Evolutionary conservation across 2,797 vertebrate genomes (phyloP), one percentile per base, ranked within the genome.

Genomic region (Pempheris klunzingeri): DNA sequence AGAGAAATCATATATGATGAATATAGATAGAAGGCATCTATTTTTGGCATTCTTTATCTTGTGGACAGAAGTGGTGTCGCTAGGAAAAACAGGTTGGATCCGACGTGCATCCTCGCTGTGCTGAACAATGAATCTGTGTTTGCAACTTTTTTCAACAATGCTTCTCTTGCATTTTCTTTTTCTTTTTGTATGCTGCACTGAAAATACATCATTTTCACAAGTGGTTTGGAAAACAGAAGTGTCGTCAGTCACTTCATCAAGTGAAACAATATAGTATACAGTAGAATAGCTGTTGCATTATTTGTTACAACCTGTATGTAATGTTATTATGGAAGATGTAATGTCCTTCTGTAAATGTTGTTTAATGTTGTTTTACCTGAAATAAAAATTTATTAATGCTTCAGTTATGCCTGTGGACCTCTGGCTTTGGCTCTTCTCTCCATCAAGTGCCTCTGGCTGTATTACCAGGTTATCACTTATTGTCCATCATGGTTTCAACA

Each of bases 251-350:
- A 94, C 95, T 93, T 94, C 91, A 90, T 94, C 87, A 87, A 93
- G 93, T 92, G 86, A 93, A 94, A 94, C 91, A 94, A 95, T 95
- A 93, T 95, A 90, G 93, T 96, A 94, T 93, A 94, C 93, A 92
- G 90, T 96, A 96, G 95, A 94, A 64, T 94, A 94, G 93, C 81
- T 95, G 94, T 96, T 84, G 92, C 96, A 95, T 97, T 96, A 95
- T 96, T 96, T 97, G 96, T 97, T 96, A 96, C 94, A 90, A 95
- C 88, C 93, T 97, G 94, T 97, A 96, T 96, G 96, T 96, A 96
- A 96, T 97, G 96, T 97, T 96, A 96, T 96, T 96, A 96, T 97
- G 96, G 96, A 97, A 97, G 95, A 96, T 97, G 96, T 99, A 96
- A 96, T 96, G 96, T 98, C 96, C 95, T 94, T 94, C 94, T 98